Evolutionary conservation across 2,797 vertebrate species (phyloP), one percentile per base, ranked within the genome.

Genomic region (Tenualosa thibaudeaui): DNA sequence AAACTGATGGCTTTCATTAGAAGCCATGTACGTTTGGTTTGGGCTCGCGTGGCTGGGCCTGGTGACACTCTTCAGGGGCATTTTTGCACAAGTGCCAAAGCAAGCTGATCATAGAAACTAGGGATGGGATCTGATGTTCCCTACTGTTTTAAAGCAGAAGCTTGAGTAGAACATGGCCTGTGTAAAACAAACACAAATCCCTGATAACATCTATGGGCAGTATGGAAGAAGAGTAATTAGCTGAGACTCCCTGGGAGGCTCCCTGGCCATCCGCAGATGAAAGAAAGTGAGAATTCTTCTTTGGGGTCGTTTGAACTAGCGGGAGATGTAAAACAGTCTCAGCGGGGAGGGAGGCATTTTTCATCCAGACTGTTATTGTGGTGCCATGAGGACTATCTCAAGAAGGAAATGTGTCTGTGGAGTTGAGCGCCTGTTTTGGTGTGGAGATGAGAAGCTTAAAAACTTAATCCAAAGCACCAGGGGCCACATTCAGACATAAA

Each of bases 41-140:
- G 71, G 6, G 71, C 65, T 17, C 12, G 26, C 3, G 37, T 2
- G 31, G 12, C 71, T 22, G 40, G 2, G 2, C 19, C 5, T 78
- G 71, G 71, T 78, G 71, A 78, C 40, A 75, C 68, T 15, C 68
- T 46, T 17, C 40, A 46, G 71, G 71, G 71, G 71, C 71, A 13
- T 75, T 75, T 5, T 37, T 75, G 71, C 40, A 46, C 3, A 1
- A 78, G 71, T 17, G 71, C 71, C 71, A 75, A 75, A 43, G 31
- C 31, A 75, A 75, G 68, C 71, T 78, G 71, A 78, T 78, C 46
- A 78, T 7, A 78, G 37, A 22, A 1, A 22, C 56, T 58, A 19
- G 19, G 13, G 51, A 3, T 13, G 15, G 13, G 51, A 19, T 5
- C 0, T 19, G 37, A 43, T 43, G 40, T 37, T 71, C 31, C 65